Base-by-base conservation (phyloP, 2,888 invertebrate species). In the Cheiracanthium punctorium region DNA sequence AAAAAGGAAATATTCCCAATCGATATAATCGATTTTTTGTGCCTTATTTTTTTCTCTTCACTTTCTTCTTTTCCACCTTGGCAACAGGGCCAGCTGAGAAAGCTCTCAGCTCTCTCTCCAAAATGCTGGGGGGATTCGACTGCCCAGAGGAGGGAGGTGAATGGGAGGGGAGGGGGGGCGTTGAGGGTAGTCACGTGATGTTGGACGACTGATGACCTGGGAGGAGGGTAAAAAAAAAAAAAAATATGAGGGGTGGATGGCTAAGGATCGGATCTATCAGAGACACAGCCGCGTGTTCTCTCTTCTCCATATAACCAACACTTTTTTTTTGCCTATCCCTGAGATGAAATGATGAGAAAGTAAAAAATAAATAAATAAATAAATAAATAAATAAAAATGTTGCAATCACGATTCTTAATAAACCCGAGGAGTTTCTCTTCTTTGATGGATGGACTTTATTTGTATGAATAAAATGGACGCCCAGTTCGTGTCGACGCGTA, bases 401-500 rank as follows among this genome's bases (percentile, higher is more conserved):
- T 43, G 69, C 84, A 85, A 85, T 85, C 84, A 85, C 84, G 70
- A 79, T 79, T 79, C 79, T 85, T 85, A 85, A 85, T 85, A 84
- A 79, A 85, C 73, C 77, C 33, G 72, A 74, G 81, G 70, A 70
- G 69, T 71, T 75, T 30, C 64, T 65, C 65, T 65, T n/a, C 33
- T 64, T 72, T 85, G 79, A 85, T 85, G 28, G 84, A 85, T 79
- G 84, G 74, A 41, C 43, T 79, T 85, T 79, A 73, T 79, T 74
- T 73, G 79, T 79, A 29, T 67, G 84, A 69, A 73, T 73, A 74
- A 79, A 85, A 74, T 80, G 74, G 84, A 79, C 84, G 79, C 84
- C 72, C 32, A n/a, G 73, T 85, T 85, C 79, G 79, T 85, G 84
- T 69, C 52, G 48, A 67, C 43, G 32, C 64, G 77, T 72, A 76